phyloP scores from a whole-genome alignment of 2,888 invertebrate genomes.

The Mythimna pallens region DNA sequence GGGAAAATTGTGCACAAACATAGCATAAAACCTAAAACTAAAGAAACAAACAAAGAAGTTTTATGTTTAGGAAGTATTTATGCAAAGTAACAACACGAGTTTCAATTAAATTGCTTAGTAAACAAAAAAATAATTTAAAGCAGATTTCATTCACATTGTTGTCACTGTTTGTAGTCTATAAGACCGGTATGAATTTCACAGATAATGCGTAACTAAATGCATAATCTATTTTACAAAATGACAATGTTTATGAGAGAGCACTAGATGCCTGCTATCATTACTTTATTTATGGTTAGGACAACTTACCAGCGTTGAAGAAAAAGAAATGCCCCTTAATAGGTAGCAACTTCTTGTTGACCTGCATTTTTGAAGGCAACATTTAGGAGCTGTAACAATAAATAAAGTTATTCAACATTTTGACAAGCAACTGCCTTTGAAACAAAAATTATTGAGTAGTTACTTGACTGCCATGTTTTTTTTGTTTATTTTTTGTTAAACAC shows the following conservation, averaged over 20 bases:
- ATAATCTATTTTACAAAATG: too few relatives aligned
- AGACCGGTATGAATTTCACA: too few relatives aligned
- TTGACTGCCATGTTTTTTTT: slow-evolving; percentile 1
- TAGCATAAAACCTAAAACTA: too few relatives aligned
- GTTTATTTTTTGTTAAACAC: slow-evolving; percentile 19
- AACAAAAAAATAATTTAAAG: too few relatives aligned
- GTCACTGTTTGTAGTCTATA: too few relatives aligned
- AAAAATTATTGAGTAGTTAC: neutral
- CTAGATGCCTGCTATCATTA: neutral
- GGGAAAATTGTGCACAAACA: too few relatives aligned
- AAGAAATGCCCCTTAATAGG: slow-evolving; percentile 97
- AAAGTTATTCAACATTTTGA: neutral
- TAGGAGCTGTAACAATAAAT: slow-evolving; percentile 46
- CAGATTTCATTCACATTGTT: too few relatives aligned
- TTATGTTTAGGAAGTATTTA: too few relatives aligned
- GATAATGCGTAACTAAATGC: too few relatives aligned
- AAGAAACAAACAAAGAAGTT: too few relatives aligned
- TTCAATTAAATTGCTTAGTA: too few relatives aligned
- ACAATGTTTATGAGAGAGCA: neutral
- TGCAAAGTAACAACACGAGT: too few relatives aligned
- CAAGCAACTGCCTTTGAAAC: neutral
- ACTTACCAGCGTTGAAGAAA: slow-evolving; percentile 96
- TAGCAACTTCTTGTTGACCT: slow-evolving; percentile 93
- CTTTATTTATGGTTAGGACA: neutral
- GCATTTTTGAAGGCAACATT: slow-evolving; percentile 78